A percentile compares a stretch with the other conserved stretches of the same genome.
phyloP scores from a whole-genome alignment of 1,140 invertebrate species.

The Drosophila ambigua region DNA sequence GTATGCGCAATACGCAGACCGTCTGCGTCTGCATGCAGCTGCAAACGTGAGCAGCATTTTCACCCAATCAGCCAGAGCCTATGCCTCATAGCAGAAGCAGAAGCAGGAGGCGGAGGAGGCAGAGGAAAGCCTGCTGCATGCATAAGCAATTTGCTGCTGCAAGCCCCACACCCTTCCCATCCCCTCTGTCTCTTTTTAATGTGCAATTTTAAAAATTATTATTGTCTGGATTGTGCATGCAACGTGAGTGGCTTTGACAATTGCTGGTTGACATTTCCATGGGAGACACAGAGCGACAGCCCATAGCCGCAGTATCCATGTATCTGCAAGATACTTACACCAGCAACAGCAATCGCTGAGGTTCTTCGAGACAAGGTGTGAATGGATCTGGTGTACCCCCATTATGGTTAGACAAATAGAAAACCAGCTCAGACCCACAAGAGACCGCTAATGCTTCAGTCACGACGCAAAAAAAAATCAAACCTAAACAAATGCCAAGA shows the following conservation, averaged over 20 bases:
- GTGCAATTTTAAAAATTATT: conserved; percentile 68
- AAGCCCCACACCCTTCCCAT: conserved; percentile 28
- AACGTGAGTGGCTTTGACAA: conserved; percentile 70
- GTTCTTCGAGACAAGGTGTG: conserved; percentile 61
- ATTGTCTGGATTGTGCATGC: conserved; percentile 56
- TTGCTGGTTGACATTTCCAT: conserved; percentile 66
- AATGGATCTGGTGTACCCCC: conserved; percentile 71
- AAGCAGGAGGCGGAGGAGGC: too few species aligned
- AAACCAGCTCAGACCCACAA: conserved; percentile 54
- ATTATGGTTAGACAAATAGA: conserved; percentile 65
- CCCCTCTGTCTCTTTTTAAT: conserved; percentile 16
- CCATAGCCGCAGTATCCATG: not conserved
- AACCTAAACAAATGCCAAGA: conserved; percentile 21
- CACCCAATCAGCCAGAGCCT: conserved; percentile 32
- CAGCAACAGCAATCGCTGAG: conserved; percentile 15
- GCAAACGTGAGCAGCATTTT: conserved; percentile 71
- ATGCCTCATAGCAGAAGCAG: too few species aligned
- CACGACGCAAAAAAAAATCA: conserved; percentile 58
- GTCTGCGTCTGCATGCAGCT: conserved; percentile 56
- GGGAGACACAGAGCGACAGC: not conserved
- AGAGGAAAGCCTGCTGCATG: conserved; percentile 45
- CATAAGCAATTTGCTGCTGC: conserved; percentile 73
- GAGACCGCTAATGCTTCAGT: conserved; percentile 62
- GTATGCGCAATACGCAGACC: conserved; percentile 62
- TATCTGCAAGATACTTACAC: conserved; percentile 38